Conservation (phyloP, 1,140 invertebrate species). For the Campoletis sonorensis region DNA sequence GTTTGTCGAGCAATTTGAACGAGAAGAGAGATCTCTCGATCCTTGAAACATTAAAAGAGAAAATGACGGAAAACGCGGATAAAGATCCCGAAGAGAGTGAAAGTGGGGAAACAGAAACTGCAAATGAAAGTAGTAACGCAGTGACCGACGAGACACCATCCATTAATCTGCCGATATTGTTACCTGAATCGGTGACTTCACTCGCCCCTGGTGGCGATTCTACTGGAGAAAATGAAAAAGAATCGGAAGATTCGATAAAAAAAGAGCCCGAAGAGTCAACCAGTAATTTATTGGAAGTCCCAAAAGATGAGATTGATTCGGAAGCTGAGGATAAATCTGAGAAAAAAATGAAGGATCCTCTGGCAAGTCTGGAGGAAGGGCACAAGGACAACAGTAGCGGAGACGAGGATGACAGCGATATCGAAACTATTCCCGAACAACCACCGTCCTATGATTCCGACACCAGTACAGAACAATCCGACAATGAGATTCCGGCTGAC, state of each 20-base stretch:
- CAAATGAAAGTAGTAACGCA: background rate
- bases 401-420: conserved; percentile 54
- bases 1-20: conserved; percentile 61
- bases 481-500: conserved; percentile 64
- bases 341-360: conserved; percentile 60
- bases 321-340: conserved; percentile 47
- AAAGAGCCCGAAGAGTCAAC: background rate
- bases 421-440: conserved; percentile 29
- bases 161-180: background rate
- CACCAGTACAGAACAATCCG: conserved; percentile 67
- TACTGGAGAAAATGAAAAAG: background rate
- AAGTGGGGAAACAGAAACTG: background rate
- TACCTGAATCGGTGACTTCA: conserved; percentile 18
- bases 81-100: conserved; percentile 32
- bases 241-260: background rate
- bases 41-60: conserved; percentile 71
- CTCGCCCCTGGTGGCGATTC: background rate
- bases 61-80: conserved; percentile 64
- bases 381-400: conserved; percentile 45
- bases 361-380: conserved; percentile 49
- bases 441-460: conserved; percentile 64
- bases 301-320: background rate
- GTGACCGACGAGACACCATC: background rate
- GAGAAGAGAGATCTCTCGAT: conserved; percentile 63
- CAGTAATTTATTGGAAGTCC: background rate